phyloP scores from a whole-genome alignment of 2,797 vertebrate species.

The Premnoplex brunnescens region DNA sequence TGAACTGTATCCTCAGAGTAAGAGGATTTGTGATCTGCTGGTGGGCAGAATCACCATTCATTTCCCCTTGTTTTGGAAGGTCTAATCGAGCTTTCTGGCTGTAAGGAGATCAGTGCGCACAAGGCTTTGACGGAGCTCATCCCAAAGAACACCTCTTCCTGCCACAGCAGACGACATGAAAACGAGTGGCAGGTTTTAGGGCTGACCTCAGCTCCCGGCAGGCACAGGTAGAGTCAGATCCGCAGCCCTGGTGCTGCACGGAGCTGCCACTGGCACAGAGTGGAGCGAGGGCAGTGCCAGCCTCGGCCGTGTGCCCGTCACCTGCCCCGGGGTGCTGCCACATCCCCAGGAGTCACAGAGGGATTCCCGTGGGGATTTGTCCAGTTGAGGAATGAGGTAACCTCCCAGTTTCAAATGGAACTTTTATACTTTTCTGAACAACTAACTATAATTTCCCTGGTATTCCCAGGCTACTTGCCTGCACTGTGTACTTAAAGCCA shows the following conservation, averaged over 20 bases:
- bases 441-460: not conserved
- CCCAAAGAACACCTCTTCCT: not conserved
- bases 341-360: rapidly evolving
- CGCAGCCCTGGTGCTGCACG: not conserved
- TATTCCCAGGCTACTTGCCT: not conserved
- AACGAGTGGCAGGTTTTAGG: not conserved
- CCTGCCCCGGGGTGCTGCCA: not conserved
- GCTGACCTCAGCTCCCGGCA: not conserved
- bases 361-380: not conserved
- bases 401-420: not conserved
- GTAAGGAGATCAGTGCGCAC: not conserved
- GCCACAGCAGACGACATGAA: not conserved
- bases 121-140: not conserved
- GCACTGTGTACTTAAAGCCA: not conserved
- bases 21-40: not conserved
- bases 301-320: not conserved
- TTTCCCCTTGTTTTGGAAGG: not conserved
- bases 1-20: not conserved
- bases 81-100: conserved; percentile 19
- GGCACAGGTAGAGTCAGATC: not conserved
- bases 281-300: not conserved
- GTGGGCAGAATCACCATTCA: not conserved
- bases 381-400: not conserved
- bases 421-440: not conserved
- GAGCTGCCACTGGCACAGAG: rapidly evolving